A percentile compares a stretch with the other conserved stretches of the same genome.
These are phyloP conservation scores for Chionoecetes opilio DNA, from an alignment of 1,140 invertebrate species.

Conservation along the genomic window DNA sequence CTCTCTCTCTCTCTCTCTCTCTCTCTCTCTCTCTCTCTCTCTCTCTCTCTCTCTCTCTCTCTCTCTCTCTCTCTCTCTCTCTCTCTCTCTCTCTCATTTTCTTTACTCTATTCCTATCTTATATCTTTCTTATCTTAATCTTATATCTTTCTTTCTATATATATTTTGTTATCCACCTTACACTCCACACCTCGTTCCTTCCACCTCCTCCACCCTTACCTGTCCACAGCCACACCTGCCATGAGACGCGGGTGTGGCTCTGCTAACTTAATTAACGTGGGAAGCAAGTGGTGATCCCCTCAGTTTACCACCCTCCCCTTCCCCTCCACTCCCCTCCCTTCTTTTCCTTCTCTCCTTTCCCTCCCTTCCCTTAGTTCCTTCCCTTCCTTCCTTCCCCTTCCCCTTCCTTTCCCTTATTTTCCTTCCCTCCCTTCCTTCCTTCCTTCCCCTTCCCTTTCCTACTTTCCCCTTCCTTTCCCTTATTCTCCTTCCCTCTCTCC, in stretches of 20 bases:
- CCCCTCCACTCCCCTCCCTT: not conserved
- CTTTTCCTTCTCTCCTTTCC: not conserved
- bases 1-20: constrained; percentile 51
- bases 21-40: not conserved
- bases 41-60: not conserved
- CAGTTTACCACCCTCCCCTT: not conserved
- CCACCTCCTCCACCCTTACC: not conserved
- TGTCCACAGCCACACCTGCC: constrained; percentile 37
- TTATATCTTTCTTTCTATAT: not conserved
- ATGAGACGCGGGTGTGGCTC: constrained; percentile 34
- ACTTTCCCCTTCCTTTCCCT: not conserved
- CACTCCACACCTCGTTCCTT: not conserved
- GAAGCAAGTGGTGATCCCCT: constrained; percentile 12
- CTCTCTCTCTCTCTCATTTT: not conserved
- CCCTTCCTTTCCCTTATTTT: too few species aligned
- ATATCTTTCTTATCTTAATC: not conserved
- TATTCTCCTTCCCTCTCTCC: not conserved
- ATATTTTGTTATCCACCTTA: not conserved
- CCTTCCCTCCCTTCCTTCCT: too few species aligned
- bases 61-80: not conserved
- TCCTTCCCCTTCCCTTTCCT: not conserved
- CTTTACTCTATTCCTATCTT: not conserved
- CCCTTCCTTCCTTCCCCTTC: too few species aligned
- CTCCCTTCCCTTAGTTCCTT: not conserved
- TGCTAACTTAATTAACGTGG: constrained; percentile 36